A percentile compares a stretch with the other conserved stretches of the same genome.
phyloP scores from a whole-genome alignment of 2,888 invertebrate species.

The Pollenia griseotomentosa region DNA sequence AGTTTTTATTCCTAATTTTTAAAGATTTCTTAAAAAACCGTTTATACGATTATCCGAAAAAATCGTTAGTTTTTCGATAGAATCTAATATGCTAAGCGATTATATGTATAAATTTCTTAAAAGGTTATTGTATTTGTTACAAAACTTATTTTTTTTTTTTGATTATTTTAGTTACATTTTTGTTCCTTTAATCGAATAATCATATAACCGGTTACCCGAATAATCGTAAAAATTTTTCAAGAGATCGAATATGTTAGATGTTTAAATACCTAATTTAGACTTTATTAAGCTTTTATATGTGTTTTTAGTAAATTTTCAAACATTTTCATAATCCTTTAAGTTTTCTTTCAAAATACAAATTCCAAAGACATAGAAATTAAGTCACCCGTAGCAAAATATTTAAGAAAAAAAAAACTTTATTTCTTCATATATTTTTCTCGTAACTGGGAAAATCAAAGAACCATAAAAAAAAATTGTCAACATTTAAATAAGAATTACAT shows the following conservation, averaged over 20 bases:
- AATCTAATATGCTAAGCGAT: no score
- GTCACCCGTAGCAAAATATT: slow-evolving; percentile 44
- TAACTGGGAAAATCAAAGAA: slow-evolving; percentile 21
- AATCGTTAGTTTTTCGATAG: no score
- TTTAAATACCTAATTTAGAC: no score
- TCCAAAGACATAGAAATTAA: slow-evolving; percentile 43
- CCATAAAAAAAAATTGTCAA: slow-evolving; percentile 40
- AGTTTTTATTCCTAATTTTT: no score
- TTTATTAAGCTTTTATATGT: no score
- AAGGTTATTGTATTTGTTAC: no score
- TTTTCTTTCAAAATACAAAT: slow-evolving; percentile 6
- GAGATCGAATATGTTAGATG: neutral
- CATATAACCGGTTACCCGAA: neutral
- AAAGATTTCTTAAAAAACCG: no score
- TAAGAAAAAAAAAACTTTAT: slow-evolving; percentile 1
- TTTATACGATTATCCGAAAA: no score
- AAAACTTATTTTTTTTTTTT: no score
- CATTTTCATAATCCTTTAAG: neutral
- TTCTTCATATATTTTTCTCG: neutral
- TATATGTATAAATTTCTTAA: no score
- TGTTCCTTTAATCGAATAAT: neutral
- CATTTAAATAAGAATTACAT: slow-evolving; percentile 32
- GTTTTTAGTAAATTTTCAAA: neutral
- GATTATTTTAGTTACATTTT: no score
- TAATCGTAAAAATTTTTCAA: neutral